A percentile compares a stretch with the other conserved stretches of the same genome.
Evolutionary conservation across 2,113 vertebrate species (phyloP).

Genomic region (Equus quagga): DNA sequence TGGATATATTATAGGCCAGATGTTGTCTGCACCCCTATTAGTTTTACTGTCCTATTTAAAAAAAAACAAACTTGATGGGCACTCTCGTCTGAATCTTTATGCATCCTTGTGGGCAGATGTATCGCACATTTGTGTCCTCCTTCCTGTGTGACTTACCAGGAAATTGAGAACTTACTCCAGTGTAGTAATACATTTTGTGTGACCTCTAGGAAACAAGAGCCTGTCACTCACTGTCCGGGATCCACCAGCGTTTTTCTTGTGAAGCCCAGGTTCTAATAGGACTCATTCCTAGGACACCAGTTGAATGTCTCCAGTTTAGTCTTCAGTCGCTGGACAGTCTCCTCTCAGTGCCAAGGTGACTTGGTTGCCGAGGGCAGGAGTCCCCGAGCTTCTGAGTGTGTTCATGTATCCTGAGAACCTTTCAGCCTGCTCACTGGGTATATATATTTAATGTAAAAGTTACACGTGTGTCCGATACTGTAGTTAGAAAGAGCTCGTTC

Average conservation of each 20-base stretch:
- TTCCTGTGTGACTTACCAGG: background rate
- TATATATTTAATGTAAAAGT: background rate
- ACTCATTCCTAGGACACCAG: background rate
- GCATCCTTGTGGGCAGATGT: background rate
- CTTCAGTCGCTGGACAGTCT: background rate
- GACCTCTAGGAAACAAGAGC: background rate
- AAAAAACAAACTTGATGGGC: background rate
- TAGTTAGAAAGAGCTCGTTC: background rate
- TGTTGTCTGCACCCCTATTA: background rate
- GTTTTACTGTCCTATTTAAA: background rate
- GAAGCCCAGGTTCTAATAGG: background rate
- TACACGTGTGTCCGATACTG: fast-evolving
- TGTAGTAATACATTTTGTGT: background rate
- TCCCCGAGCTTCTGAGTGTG: background rate
- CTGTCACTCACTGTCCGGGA: background rate
- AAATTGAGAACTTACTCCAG: background rate
- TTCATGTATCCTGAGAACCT: background rate
- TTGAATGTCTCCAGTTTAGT: background rate
- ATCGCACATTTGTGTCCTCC: background rate
- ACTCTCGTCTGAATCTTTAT: background rate
- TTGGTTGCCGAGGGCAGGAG: background rate
- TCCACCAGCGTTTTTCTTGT: background rate
- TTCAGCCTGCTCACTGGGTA: background rate
- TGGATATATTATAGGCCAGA: background rate
- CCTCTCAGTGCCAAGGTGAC: background rate